Conservation (phyloP, 2,888 invertebrate species). For the Chrysolina haemoptera region DNA sequence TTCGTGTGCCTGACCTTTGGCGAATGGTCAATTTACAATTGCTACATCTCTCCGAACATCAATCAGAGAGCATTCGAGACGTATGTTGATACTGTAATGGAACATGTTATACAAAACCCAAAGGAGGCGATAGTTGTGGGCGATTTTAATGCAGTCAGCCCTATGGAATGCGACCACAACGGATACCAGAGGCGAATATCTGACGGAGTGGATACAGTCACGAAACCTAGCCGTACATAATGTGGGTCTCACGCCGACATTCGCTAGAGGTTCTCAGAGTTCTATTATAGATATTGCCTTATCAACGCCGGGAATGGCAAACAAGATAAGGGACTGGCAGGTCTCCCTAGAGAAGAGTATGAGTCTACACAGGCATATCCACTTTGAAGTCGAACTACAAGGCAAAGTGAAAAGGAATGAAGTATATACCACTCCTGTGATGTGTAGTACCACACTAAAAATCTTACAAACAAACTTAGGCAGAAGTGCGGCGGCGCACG, state of each 20-base stretch:
- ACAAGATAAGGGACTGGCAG: constrained; percentile 9
- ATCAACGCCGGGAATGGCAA: not conserved
- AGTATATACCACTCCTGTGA: not conserved
- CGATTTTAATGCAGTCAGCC: constrained; percentile 25
- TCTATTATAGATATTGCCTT: constrained; percentile 20
- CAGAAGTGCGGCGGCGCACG: not conserved
- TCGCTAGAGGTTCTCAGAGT: not conserved
- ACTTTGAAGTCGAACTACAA: not conserved
- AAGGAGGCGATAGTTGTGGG: constrained; percentile 1
- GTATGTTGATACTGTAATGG: constrained; percentile 20
- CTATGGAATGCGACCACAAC: constrained; percentile 7
- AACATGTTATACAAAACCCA: not conserved
- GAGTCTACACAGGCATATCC: not conserved
- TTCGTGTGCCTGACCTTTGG: not conserved
- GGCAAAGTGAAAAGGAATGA: not conserved
- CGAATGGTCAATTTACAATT: not conserved
- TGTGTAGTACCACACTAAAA: not conserved
- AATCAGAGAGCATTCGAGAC: too few species aligned
- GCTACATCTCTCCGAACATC: constrained; percentile 23
- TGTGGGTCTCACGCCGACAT: not conserved
- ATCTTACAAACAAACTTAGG: not conserved
- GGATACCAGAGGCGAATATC: constrained; percentile 11
- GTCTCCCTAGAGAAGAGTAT: not conserved
- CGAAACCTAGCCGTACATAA: not conserved
- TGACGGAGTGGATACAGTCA: not conserved